phyloP scores from a whole-genome alignment of 2,113 vertebrate genomes.

The Myotis brandtii region DNA sequence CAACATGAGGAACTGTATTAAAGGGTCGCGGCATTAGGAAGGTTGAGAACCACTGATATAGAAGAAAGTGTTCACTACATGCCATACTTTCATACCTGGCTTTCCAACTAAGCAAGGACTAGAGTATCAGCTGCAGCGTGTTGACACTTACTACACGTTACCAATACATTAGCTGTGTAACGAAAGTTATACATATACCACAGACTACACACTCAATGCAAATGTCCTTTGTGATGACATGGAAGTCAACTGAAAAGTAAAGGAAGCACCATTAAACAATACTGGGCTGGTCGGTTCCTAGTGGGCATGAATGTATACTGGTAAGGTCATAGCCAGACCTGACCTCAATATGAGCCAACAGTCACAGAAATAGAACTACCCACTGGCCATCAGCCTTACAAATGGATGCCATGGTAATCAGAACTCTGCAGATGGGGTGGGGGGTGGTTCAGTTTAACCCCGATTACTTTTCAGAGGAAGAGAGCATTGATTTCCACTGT shows the following conservation, averaged over 20 bases:
- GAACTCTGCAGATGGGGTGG: neutral
- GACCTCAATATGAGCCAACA: neutral
- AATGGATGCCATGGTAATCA: neutral
- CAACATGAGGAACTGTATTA: no score
- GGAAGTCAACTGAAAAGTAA: neutral
- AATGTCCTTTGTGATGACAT: slow-evolving; percentile 4
- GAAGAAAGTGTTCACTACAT: neutral
- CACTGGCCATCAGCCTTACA: neutral
- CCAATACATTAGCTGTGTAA: neutral
- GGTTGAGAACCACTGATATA: neutral
- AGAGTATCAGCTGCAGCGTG: neutral
- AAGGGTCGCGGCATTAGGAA: no score
- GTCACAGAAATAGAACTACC: neutral
- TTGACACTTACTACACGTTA: neutral
- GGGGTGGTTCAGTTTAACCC: neutral
- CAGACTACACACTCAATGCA: neutral
- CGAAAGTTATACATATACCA: neutral
- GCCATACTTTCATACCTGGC: neutral
- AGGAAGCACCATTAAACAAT: slow-evolving; percentile 34
- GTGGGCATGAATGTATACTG: neutral
- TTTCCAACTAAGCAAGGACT: neutral
- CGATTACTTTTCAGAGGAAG: neutral
- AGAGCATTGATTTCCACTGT: neutral
- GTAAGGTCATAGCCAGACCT: neutral
- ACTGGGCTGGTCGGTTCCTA: neutral